Base-by-base conservation (phyloP, 64 coral and sea anemone species). In the Porites lutea region DNA sequence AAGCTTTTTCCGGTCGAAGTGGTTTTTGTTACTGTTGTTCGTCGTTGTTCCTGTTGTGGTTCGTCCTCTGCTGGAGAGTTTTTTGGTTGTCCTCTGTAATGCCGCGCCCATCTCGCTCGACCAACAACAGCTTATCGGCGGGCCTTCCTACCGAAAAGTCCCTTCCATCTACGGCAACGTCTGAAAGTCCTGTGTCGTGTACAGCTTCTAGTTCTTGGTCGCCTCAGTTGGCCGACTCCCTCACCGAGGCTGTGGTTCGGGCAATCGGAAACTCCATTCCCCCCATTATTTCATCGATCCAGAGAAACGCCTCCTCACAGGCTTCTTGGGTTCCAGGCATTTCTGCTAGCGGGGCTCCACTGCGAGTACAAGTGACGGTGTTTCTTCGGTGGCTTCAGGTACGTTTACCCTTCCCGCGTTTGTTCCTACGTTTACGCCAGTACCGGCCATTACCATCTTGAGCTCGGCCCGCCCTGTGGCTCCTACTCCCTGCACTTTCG, bases 51-150 rank as follows among this genome's bases (percentile, higher is more conserved):
- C n/a, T n/a, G n/a, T n/a, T n/a, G n/a, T n/a, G n/a, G n/a, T n/a
- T n/a, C n/a, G n/a, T n/a, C n/a, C n/a, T n/a, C n/a, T n/a, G n/a
- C n/a, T n/a, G n/a, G n/a, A n/a, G n/a, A n/a, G n/a, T n/a, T n/a
- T n/a, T n/a, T n/a, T n/a, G n/a, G n/a, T n/a, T n/a, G n/a, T n/a
- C n/a, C n/a, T n/a, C n/a, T n/a, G n/a, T n/a, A n/a, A 77, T 77
- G 74, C 74, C 0, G 74, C 6, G 4, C 6, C 48, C 74, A n/a
- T 19, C 50, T 16, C 47, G 74, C 19, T 77, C 74, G 54, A 77
- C 74, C 47, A 77, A 77, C 74, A 77, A 77, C 18, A 77, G 74
- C 19, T 54, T 77, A 50, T 77, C 50, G 3, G 18, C 74, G 5
- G 50, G 48, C 14, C 13, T 20, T 52, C 12, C 4, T 77, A 19